Percentiles rank a stretch among this genome's conserved stretches.
These are phyloP conservation scores for Micrasema longulum DNA, from an alignment of 1,140 invertebrate genomes.

Conservation along the genomic window DNA sequence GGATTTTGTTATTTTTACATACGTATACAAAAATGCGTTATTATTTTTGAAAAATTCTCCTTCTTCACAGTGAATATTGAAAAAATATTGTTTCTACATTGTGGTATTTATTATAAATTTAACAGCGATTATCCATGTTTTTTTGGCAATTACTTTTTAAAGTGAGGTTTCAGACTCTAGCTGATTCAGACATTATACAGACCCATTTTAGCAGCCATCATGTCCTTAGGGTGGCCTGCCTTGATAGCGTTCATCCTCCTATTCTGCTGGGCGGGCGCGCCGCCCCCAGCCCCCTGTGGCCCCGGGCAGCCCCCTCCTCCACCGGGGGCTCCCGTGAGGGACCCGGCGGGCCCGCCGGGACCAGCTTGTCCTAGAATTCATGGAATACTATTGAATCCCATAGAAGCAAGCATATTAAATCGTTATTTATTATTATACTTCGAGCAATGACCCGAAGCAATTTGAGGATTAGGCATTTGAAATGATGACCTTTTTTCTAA, in stretches of 20 bases:
- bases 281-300: slow-evolving; percentile 62
- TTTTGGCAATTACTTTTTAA: too few species aligned
- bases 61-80: too few species aligned
- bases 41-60: too few species aligned
- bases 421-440: too few species aligned
- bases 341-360: slow-evolving; percentile 55
- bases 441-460: background rate
- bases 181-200: too few species aligned
- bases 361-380: slow-evolving; percentile 50
- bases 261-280: slow-evolving; percentile 70
- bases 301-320: slow-evolving; percentile 62
- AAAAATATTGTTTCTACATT: too few species aligned
- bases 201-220: slow-evolving; percentile 82
- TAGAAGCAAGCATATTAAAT: slow-evolving; percentile 9
- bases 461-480: background rate
- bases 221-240: slow-evolving; percentile 83
- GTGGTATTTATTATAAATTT: too few species aligned
- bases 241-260: slow-evolving; percentile 85
- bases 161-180: too few species aligned
- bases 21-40: too few species aligned
- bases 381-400: background rate
- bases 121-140: too few species aligned
- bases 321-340: slow-evolving; percentile 59
- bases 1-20: too few species aligned
- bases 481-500: too few species aligned